Percentiles rank a stretch among this genome's conserved stretches.
phyloP scores from a whole-genome alignment of 2,888 invertebrate species.

The Aproaerema taeniolella region DNA sequence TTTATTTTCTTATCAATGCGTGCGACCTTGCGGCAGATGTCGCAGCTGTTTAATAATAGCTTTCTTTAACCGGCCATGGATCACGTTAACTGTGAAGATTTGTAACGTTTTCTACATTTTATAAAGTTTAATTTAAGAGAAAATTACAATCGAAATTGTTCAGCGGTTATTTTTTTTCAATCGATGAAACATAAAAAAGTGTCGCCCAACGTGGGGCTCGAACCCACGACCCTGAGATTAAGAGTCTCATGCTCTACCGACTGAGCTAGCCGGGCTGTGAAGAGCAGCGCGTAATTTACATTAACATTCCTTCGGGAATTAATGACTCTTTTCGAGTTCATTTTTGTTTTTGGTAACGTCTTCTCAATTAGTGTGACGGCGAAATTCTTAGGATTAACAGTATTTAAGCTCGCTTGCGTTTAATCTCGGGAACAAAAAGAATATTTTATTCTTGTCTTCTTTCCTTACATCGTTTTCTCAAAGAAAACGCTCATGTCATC shows the following conservation, averaged over 20 bases:
- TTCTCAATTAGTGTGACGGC: neutral
- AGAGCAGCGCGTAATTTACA: neutral
- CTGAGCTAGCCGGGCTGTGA: constrained; percentile 75
- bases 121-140: no score
- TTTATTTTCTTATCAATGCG: no score
- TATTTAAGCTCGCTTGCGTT: no score
- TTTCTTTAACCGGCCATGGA: neutral
- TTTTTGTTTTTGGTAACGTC: neutral
- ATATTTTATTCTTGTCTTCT: no score
- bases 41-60: neutral
- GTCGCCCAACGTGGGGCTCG: constrained; percentile 79
- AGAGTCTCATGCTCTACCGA: constrained; percentile 80
- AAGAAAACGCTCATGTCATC: no score
- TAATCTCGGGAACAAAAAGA: no score
- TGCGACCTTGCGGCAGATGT: no score
- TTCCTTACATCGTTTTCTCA: no score
- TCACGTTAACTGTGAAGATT: no score
- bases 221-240: constrained; percentile 81
- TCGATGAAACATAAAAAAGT: constrained; percentile 24
- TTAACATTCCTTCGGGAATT: neutral
- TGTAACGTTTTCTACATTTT: no score
- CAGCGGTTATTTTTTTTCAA: no score
- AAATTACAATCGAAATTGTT: no score
- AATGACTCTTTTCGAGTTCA: neutral
- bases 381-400: neutral